These are phyloP conservation scores for Drosophila burlai DNA, from an alignment of 1,140 invertebrate genomes.

Conservation along the genomic window DNA sequence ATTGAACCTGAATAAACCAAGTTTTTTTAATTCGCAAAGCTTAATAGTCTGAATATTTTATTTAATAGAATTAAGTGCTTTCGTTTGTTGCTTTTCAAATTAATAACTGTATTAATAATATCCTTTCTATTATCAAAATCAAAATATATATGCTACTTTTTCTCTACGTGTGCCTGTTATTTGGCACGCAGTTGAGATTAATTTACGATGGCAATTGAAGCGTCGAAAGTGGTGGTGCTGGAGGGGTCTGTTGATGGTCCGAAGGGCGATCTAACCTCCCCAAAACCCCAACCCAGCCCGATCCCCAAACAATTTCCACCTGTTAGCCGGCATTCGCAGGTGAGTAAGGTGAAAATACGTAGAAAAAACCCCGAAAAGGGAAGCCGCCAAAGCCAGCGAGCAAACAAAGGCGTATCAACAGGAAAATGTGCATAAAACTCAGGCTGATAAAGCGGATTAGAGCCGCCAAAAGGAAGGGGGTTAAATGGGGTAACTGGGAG, in stretches of 20 bases:
- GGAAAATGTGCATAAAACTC: constrained; percentile 78
- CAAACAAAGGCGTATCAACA: constrained; percentile 64
- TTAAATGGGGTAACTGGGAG: constrained; percentile 3
- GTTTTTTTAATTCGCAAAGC: neutral
- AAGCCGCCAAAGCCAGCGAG: constrained; percentile 6
- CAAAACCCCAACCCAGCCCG: constrained; percentile 1
- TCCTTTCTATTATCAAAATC: neutral
- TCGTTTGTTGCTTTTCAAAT: neutral
- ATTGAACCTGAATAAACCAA: neutral
- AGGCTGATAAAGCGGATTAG: constrained; percentile 69
- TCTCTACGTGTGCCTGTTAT: constrained; percentile 40
- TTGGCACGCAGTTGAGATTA: constrained; percentile 76
- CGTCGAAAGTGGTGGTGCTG: constrained; percentile 51
- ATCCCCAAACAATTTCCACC: constrained; percentile 6
- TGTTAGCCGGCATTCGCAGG: constrained; percentile 40
- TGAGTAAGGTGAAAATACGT: constrained; percentile 53
- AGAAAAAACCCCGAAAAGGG: constrained; percentile 25
- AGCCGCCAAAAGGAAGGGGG: constrained; percentile 19
- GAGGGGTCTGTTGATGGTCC: constrained; percentile 11
- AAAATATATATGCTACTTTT: neutral
- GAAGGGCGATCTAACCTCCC: constrained; percentile 20
- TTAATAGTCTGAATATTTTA: no score
- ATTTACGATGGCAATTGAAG: constrained; percentile 83
- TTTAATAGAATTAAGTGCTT: neutral
- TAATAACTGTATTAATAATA: neutral